phyloP scores from a whole-genome alignment of 92 coral and sea anemone species.

The Scolanthus callimorphus region DNA sequence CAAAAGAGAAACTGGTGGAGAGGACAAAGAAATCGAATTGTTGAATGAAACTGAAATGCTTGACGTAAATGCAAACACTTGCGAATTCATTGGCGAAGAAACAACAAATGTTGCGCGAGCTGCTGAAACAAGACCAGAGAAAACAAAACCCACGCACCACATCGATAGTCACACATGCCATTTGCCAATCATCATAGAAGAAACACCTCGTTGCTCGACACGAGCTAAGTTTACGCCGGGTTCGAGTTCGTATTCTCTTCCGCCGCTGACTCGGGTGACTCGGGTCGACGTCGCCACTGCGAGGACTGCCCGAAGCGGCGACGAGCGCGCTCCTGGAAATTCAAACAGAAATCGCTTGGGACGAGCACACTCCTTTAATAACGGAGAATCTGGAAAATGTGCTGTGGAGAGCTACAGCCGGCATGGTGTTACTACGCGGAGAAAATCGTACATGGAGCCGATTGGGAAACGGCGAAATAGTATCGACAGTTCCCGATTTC shows the following conservation, averaged over 20 bases:
- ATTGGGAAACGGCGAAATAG: neutral
- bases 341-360: neutral
- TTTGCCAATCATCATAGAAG: slow-evolving; percentile 1
- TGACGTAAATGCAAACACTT: neutral
- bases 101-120: neutral
- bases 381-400: neutral
- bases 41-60: neutral
- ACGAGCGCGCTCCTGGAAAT: neutral
- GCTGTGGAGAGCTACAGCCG: slow-evolving; percentile 1
- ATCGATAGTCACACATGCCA: neutral
- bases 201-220: neutral
- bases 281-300: neutral
- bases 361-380: no score
- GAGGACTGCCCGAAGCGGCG: neutral
- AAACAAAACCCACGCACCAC: neutral
- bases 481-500: neutral
- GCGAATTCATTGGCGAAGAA: neutral
- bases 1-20: no score
- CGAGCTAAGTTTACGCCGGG: neutral
- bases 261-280: neutral
- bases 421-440: neutral
- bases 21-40: no score
- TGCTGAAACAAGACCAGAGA: neutral
- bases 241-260: neutral
- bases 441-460: slow-evolving; percentile 1